Evolutionary conservation across 2,797 vertebrate genomes (phyloP).

Genomic region (Chloroceryle inda): DNA sequence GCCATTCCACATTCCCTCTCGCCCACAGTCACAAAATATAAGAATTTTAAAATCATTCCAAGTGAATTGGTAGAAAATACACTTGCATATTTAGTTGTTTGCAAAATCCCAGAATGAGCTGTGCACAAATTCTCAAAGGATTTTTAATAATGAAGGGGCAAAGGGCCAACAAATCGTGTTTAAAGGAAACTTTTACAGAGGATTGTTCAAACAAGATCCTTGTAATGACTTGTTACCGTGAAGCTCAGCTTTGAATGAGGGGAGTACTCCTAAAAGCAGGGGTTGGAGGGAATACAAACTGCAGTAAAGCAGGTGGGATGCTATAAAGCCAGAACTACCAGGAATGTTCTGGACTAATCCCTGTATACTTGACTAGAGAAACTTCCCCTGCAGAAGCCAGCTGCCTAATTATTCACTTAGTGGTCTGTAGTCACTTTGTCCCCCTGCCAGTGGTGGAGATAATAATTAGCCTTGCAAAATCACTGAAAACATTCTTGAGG

Average conservation of each 20-base stretch:
- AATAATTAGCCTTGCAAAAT: background rate
- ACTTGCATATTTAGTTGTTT: background rate
- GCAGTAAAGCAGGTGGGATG: background rate
- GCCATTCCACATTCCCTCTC: background rate
- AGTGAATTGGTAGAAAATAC: background rate
- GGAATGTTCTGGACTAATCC: background rate
- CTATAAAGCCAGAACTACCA: background rate
- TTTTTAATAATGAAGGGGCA: background rate
- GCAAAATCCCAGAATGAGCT: background rate
- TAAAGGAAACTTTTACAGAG: background rate
- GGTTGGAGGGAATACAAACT: too few species aligned
- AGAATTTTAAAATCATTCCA: background rate
- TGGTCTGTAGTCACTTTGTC: background rate
- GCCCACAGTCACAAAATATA: background rate
- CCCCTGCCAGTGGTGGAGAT: background rate
- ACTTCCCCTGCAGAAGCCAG: background rate
- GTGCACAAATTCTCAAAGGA: background rate
- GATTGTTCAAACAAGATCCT: background rate
- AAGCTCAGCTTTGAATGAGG: background rate
- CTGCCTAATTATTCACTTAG: background rate
- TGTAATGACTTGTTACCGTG: fast-evolving
- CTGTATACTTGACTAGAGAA: background rate
- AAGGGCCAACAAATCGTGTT: background rate
- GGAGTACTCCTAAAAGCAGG: background rate
- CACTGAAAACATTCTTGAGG: background rate